Percentiles rank a stretch among this genome's conserved stretches.
Evolutionary conservation across 2,113 vertebrate species (phyloP).

Genomic region (Heterocephalus glaber): DNA sequence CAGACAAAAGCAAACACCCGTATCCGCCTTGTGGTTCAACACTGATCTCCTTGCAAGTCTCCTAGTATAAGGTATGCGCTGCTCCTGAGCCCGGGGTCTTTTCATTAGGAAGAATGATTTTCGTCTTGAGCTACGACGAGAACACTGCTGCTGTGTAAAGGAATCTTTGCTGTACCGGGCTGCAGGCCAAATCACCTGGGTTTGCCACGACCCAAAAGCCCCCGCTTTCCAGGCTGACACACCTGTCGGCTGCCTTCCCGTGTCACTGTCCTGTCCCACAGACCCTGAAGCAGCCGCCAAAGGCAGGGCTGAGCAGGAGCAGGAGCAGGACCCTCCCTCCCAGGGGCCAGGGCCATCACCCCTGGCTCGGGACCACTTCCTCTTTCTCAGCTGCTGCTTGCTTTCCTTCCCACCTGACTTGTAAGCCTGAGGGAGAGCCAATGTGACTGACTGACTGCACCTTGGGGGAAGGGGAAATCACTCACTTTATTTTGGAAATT

Average conservation of each 20-base stretch:
- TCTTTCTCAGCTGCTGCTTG: constrained; percentile 18
- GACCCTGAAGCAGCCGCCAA: neutral
- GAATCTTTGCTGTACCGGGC: constrained; percentile 71
- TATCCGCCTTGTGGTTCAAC: constrained; percentile 87
- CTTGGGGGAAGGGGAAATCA: constrained; percentile 66
- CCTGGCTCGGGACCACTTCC: neutral
- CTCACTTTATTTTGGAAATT: constrained; percentile 80
- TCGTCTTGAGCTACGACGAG: constrained; percentile 71
- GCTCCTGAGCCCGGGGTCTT: constrained; percentile 81
- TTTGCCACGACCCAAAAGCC: constrained; percentile 55
- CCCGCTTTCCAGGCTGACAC: constrained; percentile 66
- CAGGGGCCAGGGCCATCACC: fast-evolving
- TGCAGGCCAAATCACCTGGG: constrained; percentile 54
- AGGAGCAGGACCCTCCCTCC: neutral
- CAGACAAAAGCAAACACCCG: constrained; percentile 82
- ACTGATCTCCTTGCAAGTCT: constrained; percentile 88
- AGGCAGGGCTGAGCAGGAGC: neutral
- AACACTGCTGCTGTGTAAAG: constrained; percentile 60
- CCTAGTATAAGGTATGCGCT: constrained; percentile 81
- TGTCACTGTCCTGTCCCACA: constrained; percentile 44
- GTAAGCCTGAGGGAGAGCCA: constrained; percentile 55
- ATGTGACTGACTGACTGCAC: constrained; percentile 41
- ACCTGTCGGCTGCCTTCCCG: constrained; percentile 63
- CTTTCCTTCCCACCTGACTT: constrained; percentile 56
- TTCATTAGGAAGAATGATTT: constrained; percentile 80